Conservation (phyloP, 1,140 invertebrate genomes). For the Caenorhabditis elegans region WBcel235 BX284605.5:6353001-6353500, state of each 20-base stretch:
- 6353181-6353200: no score
- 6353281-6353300: constrained; percentile 29
- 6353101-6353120: no score
- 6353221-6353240: not conserved
- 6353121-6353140: no score
- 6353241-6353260: not conserved
- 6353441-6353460: not conserved
- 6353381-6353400: constrained; percentile 26
- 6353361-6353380: constrained; percentile 22
- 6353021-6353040: no score
- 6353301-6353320: constrained; percentile 16
- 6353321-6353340: constrained; percentile 15
- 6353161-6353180: no score
- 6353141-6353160: no score
- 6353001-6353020: no score
- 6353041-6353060: no score
- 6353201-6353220: no score
- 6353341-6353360: constrained; percentile 29
- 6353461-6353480: constrained; percentile 5
- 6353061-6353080: no score
- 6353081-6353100: no score
- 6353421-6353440: not conserved
- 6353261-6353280: not conserved
- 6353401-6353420: constrained; percentile 3
- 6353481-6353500: constrained; percentile 33